Evolutionary conservation across 2,113 vertebrate species (phyloP).

Genomic region (Bubo blakistoni): DNA sequence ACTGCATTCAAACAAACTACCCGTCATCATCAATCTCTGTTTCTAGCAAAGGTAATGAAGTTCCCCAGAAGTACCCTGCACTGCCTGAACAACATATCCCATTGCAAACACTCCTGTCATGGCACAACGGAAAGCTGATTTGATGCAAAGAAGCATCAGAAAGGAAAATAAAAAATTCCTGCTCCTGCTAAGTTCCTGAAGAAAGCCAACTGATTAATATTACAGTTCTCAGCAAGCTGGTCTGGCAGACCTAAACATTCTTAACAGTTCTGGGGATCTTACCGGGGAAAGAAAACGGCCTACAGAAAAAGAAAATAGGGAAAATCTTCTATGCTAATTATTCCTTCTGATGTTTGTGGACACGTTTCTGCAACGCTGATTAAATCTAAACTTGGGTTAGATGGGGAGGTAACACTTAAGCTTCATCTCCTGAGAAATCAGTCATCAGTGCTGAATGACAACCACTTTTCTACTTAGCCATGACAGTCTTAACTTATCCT

Average conservation of each 20-base stretch:
- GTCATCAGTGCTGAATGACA: not conserved
- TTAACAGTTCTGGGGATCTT: not conserved
- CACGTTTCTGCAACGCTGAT: not conserved
- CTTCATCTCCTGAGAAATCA: constrained; percentile 43
- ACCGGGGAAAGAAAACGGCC: not conserved
- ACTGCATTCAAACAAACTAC: not conserved
- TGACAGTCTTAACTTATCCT: constrained; percentile 37
- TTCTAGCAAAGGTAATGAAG: constrained; percentile 16
- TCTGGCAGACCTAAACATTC: not conserved
- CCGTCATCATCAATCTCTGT: not conserved
- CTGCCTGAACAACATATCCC: not conserved
- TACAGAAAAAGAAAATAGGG: not conserved
- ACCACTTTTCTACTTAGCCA: constrained; percentile 37
- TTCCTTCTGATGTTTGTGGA: constrained; percentile 6
- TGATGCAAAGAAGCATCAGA: constrained; percentile 1
- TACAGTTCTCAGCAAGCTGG: not conserved
- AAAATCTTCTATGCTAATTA: not conserved
- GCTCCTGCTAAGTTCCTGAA: not conserved
- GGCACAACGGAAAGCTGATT: not conserved
- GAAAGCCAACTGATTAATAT: constrained; percentile 3
- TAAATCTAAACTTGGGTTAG: constrained; percentile 21
- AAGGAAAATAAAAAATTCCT: not conserved
- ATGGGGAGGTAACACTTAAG: not conserved
- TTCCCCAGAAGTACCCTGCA: not conserved
- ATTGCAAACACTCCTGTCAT: not conserved